Percentiles rank a stretch among this genome's conserved stretches.
Evolutionary conservation across 2,888 invertebrate genomes (phyloP).

Genomic region (Gibbula magus): DNA sequence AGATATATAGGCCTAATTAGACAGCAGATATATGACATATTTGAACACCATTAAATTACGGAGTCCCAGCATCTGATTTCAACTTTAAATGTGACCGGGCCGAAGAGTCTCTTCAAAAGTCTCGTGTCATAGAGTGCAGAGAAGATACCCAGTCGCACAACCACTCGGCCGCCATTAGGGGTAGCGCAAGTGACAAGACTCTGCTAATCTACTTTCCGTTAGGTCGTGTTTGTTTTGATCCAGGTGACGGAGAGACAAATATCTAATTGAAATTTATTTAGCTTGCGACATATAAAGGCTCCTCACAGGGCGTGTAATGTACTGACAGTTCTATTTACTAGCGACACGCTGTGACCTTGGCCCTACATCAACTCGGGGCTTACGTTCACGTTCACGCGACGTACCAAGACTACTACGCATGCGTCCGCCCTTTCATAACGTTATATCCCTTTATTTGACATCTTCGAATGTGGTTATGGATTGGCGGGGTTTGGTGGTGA

Average conservation of each 20-base stretch:
- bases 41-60: too few species aligned
- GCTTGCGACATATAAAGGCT: background rate
- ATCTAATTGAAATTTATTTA: slow-evolving; percentile 11
- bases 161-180: too few species aligned
- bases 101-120: too few species aligned
- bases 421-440: background rate
- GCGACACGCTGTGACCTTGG: background rate
- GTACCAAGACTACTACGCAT: background rate
- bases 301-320: background rate
- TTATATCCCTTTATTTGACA: background rate
- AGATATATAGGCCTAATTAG: too few species aligned
- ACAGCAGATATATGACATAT: too few species aligned
- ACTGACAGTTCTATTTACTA: background rate
- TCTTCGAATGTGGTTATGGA: background rate
- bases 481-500: background rate
- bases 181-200: background rate
- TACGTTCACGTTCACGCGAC: background rate
- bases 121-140: too few species aligned
- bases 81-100: too few species aligned
- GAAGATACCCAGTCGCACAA: too few species aligned
- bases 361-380: background rate
- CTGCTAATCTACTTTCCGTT: background rate
- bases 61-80: too few species aligned
- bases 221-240: background rate
- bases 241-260: background rate